Base-by-base conservation (phyloP, 2,888 invertebrate genomes). In the Argynnis bischoffii region DNA sequence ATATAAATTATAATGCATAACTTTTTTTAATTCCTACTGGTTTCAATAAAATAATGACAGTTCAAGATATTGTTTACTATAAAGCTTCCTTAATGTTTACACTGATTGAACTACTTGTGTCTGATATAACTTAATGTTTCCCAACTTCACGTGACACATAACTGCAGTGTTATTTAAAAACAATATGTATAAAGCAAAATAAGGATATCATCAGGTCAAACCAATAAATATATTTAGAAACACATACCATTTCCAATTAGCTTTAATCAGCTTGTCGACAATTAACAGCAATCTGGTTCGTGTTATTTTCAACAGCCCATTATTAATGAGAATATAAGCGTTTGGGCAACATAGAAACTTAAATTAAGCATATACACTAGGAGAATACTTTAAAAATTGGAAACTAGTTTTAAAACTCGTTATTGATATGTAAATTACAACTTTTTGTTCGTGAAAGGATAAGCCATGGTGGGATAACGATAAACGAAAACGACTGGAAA, bases 381-480 rank as follows among this genome's bases (percentile, higher is more conserved):
- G 18, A 65, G 46, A 46, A 53, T 21, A 26, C 46, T 54, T 41
- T 64, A 41, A 54, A 55, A 64, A 50, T 55, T 21, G 41, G 47
- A 63, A 63, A 66, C 64, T 54, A 55, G 61, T 67, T 70, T 47
- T n/a, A 15, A 56, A 65, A 54, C 60, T 60, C 51, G 60, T 67
- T 70, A 70, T 55, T 56, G 54, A 64, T 64, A 65, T 65, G 61
- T 64, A 67, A 70, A 67, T 66, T 53, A 69, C 56, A 66, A 61
- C 55, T 71, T 61, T 56, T 69, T 64, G 50, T 69, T 69, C 55
- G 66, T 64, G 61, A 71, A 69, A 70, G 67, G 67, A 31, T 16
- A 67, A 41, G 54, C 55, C 18, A 18, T 18, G 2, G 18, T 18
- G 18, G 18, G 47, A 48, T 51, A n/a, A n/a, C n/a, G n/a, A n/a